phyloP scores from a whole-genome alignment of 53 echinoderm and acorn worm genomes.

The Astropecten irregularis region DNA sequence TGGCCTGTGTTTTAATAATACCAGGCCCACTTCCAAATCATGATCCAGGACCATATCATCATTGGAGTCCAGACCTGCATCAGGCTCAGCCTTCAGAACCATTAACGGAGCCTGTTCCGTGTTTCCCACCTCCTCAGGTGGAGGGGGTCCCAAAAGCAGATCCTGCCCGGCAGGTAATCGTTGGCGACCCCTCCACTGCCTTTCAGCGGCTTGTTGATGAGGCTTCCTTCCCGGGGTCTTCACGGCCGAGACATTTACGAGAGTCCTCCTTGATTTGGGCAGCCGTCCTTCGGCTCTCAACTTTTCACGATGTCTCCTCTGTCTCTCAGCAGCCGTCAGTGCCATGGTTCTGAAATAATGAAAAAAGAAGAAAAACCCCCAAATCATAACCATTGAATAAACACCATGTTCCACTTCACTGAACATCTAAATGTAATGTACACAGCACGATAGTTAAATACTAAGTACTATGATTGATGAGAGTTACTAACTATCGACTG shows the following conservation, averaged over 20 bases:
- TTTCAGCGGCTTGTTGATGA: not conserved
- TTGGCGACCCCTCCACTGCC: not conserved
- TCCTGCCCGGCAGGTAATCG: not conserved
- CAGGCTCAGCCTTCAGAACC: not conserved
- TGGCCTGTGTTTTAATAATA: not conserved
- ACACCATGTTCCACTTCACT: no score
- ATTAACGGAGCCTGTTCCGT: not conserved
- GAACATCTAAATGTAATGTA: no score
- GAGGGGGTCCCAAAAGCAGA: not conserved
- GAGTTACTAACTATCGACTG: no score
- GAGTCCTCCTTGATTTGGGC: not conserved
- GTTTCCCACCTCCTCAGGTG: not conserved
- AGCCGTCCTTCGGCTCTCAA: conserved; percentile 2
- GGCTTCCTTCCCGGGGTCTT: no score
- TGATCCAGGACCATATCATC: not conserved
- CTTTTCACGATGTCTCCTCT: conserved; percentile 2
- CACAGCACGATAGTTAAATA: no score
- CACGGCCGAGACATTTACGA: no score
- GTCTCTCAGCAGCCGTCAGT: conserved; percentile 8
- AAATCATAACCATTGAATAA: no score
- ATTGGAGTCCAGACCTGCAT: not conserved
- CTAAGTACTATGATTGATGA: no score
- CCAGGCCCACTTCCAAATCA: not conserved
- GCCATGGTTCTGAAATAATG: no score
- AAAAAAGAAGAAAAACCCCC: no score